These are phyloP conservation scores for Leptosomus discolor DNA, from an alignment of 2,113 vertebrate species.

Conservation along the genomic window DNA sequence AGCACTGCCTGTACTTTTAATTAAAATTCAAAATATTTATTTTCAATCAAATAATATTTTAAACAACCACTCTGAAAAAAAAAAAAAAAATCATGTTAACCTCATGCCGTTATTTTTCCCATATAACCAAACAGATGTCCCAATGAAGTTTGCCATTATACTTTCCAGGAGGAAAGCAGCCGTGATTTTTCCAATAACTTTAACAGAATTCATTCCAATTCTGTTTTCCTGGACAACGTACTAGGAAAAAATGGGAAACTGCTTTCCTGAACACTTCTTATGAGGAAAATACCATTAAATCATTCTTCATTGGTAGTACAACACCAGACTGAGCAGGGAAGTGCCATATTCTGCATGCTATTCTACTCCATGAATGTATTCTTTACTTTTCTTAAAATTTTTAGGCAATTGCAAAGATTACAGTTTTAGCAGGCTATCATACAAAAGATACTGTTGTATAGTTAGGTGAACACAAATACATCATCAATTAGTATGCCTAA, in stretches of 20 bases:
- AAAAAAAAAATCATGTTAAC: not conserved
- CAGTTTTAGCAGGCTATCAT: not conserved
- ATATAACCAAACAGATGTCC: not conserved
- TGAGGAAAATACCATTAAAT: conserved; percentile 19
- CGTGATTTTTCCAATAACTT: conserved; percentile 41
- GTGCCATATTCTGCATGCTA: not conserved
- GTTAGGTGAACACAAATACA: not conserved
- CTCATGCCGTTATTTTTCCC: not conserved
- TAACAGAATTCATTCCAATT: conserved; percentile 1
- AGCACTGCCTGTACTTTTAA: not conserved
- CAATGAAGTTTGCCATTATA: conserved; percentile 30
- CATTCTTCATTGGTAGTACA: not conserved
- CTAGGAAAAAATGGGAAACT: conserved; percentile 33
- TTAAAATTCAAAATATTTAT: not conserved
- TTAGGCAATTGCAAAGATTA: not conserved
- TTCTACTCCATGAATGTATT: not conserved
- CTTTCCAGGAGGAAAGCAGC: conserved; percentile 14
- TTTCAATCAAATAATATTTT: not conserved
- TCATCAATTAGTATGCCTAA: not conserved
- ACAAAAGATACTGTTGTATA: not conserved
- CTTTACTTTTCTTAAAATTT: not conserved
- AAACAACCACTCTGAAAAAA: not conserved
- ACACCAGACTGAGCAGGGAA: not conserved
- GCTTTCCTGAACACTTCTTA: not conserved
- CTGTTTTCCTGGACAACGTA: conserved; percentile 21